phyloP scores from a whole-genome alignment of 2,888 invertebrate genomes.

The Ditylenchus weischeri region DNA sequence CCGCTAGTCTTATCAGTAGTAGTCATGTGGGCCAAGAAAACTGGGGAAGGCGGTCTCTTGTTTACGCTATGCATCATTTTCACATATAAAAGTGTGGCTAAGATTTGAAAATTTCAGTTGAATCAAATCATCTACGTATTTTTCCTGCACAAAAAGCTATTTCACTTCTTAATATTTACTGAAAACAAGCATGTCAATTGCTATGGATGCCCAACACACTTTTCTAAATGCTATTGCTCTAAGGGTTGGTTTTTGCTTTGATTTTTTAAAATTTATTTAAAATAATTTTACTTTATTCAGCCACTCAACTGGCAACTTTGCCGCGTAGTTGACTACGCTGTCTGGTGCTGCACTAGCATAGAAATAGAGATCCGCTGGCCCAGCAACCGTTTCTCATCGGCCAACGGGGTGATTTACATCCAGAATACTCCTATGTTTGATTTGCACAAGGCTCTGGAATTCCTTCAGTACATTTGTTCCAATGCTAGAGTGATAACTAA shows the following conservation, averaged over 20 bases:
- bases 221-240: slow-evolving; percentile 3
- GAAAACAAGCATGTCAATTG: neutral
- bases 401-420: slow-evolving; percentile 16
- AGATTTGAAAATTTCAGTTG: too few relatives aligned
- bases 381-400: slow-evolving; percentile 17
- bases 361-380: slow-evolving; percentile 18
- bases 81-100: too few relatives aligned
- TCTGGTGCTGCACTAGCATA: slow-evolving; percentile 16
- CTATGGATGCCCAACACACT: neutral
- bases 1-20: too few relatives aligned
- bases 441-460: slow-evolving; percentile 18
- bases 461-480: slow-evolving; percentile 15
- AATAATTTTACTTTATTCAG: slow-evolving; percentile 11
- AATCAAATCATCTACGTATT: too few relatives aligned
- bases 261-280: neutral
- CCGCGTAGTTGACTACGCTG: slow-evolving; percentile 15
- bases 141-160: too few relatives aligned
- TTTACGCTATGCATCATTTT: too few relatives aligned
- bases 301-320: slow-evolving; percentile 23
- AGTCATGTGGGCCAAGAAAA: too few relatives aligned
- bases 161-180: too few relatives aligned
- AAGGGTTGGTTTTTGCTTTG: neutral
- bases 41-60: too few relatives aligned
- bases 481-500: slow-evolving; percentile 14
- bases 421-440: slow-evolving; percentile 20